Conservation (phyloP, 2,113 vertebrate species). For the Xenus cinereus region DNA sequence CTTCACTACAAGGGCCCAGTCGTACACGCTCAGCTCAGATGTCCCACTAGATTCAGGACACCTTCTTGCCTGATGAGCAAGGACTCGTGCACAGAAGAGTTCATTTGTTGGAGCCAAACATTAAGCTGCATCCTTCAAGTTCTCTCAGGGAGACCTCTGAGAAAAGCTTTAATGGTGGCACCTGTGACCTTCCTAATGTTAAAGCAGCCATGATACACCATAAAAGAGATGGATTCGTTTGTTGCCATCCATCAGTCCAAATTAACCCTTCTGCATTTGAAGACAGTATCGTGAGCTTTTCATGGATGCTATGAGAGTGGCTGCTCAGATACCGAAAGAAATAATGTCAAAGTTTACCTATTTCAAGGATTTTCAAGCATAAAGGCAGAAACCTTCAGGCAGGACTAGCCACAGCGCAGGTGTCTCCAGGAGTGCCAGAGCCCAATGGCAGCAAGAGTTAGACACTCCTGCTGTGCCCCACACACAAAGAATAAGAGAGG, state of each 20-base stretch:
- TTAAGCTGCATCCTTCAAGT: not conserved
- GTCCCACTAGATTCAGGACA: not conserved
- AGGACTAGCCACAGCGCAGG: not conserved
- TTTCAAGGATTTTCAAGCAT: not conserved
- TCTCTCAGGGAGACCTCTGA: not conserved
- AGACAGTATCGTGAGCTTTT: not conserved
- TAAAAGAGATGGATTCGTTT: not conserved
- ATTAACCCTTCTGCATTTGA: not conserved
- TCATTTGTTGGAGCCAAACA: not conserved
- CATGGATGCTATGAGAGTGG: not conserved
- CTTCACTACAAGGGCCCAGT: not conserved
- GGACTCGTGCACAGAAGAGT: not conserved
- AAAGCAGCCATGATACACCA: not conserved
- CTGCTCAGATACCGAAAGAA: not conserved
- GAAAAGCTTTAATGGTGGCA: not conserved
- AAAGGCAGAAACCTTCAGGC: not conserved
- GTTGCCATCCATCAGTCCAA: not conserved
- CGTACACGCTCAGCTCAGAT: not conserved
- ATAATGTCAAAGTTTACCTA: not conserved
- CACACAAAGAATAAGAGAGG: rapidly evolving
- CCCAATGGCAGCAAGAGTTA: not conserved
- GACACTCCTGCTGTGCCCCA: not conserved
- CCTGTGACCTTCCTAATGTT: not conserved
- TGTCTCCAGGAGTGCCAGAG: not conserved
- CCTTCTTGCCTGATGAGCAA: not conserved